Base-by-base conservation (phyloP, 2,113 vertebrate species). In the Proterorhinus semilunaris region DNA sequence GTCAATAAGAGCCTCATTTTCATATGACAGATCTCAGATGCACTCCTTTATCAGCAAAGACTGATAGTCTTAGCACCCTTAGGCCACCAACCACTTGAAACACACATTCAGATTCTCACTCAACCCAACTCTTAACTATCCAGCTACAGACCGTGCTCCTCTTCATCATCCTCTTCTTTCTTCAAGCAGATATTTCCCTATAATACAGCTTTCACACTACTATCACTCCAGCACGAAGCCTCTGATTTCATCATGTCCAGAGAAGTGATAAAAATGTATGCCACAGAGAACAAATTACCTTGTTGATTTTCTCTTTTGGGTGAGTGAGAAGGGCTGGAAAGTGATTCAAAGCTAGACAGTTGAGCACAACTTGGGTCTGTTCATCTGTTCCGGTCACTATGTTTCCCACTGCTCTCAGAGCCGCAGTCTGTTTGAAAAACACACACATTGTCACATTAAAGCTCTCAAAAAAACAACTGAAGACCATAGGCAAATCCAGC, bases 261-360 rank as follows among this genome's bases (percentile, higher is more conserved):
- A 62, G 55, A 53, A 48, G 16, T 10, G 5, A 49, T 8, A 2
- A 36, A 36, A 36, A 13, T 49, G 36, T 10, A 49, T 17, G 13
- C 1, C 0, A 1, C 8, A n/a, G n/a, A 10, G 6, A 17, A 49
- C 4, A 7, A 0, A 3, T 88, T 90, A 98, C 97, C 95, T 99
- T 99, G 93, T 99, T 99, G 92, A 99, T 99, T 91, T 99, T 99
- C 92, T 99, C 98, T 93, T 99, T 99, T 73, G 96, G 95, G 92
- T 99, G 98, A 57, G 96, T 95, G 85, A 99, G 95, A 77, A 99
- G 94, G 53, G 96, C 93, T 68, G 96, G 96, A 79, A 99, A 99
- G 86, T 99, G 96, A 71, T 94, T 93, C 76, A 99, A 94, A 58
- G 98, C 97, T 44, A 98, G 96, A 81, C 97, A 99, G 83, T 99